Evolutionary conservation across 2,888 invertebrate genomes (phyloP), one percentile per base, ranked within the genome.

Genomic region (Lasioglossum oenotherae): DNA sequence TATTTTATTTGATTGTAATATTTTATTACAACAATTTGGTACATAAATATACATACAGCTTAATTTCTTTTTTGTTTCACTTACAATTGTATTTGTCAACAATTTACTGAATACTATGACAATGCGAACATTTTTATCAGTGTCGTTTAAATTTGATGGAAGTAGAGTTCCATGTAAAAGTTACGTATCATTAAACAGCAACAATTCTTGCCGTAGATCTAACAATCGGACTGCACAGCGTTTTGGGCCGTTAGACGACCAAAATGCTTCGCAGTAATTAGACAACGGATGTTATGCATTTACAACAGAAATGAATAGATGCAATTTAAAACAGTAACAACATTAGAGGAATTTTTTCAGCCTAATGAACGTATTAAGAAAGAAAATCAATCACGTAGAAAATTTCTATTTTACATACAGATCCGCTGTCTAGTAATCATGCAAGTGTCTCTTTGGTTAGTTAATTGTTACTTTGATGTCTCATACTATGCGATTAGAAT

Each of bases 1-100:
- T 88, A 87, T 85, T 93, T 92, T 92, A 92, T 93, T 92, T 85
- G 90, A 91, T 94, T 92, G 92, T 91, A 94, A 93, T 95, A 92
- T 91, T 94, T 94, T 94, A 93, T 94, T 94, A 94, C 93, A 95
- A 95, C 92, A 92, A 91, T 94, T 94, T 93, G 92, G 94, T 95
- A 94, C 94, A 94, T 94, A 95, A 94, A 95, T 95, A 95, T 94
- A 94, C 93, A 94, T 94, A 93, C 91, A 93, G 91, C 92, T 93
- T 92, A 92, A 92, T 93, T 93, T 93, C 92, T 90, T 89, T 90
- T 71, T 31, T 31, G 31, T 69, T 91, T 57, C 87, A 83, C 85
- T 85, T 87, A 46, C 16, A 90, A 88, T 41, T 76, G 75, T 91
- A 91, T 91, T 89, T 84, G 80, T 92, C 84, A 91, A 92, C 92